Base-by-base conservation (phyloP, 1,140 invertebrate species). In the Drosophila yakuba region DNA sequence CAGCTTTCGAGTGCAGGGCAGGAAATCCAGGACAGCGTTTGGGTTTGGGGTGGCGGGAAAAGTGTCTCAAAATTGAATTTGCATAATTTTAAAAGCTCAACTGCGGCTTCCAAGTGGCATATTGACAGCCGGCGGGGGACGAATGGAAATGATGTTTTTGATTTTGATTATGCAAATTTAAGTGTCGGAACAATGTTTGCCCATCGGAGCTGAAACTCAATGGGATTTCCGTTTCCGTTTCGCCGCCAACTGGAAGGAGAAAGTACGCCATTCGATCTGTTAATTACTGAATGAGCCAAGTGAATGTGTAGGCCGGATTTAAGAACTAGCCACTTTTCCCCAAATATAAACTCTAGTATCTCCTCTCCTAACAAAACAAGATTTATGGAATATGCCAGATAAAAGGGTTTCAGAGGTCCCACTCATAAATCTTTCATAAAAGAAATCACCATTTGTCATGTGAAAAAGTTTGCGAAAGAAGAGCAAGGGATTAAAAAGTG, bases 91-190 rank as follows among this genome's bases (percentile, higher is more conserved):
- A 78, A 88, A 84, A 83, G 80, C 68, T 73, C 63, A 54, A 89
- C 84, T 88, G 83, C 60, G 83, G 84, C 84, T 83, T 80, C 79
- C 72, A 88, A 88, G 83, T 88, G 84, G 83, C 84, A 88, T 86
- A 88, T 86, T 88, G 82, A 83, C 78, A 74, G 78, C 38, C 67
- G 35, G 35, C 48, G 41, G 41, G 41, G 59, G 25, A 41, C 77
- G 72, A 68, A 68, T 88, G 79, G 83, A 86, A 86, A 74, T 80
- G 69, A 84, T 90, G 88, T 91, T 91, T 90, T 90, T 90, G 88
- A 91, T 90, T 90, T 91, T 91, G 88, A 91, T 91, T 91, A 91
- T 91, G 88, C 80, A 89, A 91, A 91, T 91, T 91, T 91, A 91
- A 91, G 84, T 91, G 88, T 88, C 57, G 76, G 80, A 89, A 88